Conservation (phyloP, 1,140 invertebrate species). For the Steinernema feltiae region DNA sequence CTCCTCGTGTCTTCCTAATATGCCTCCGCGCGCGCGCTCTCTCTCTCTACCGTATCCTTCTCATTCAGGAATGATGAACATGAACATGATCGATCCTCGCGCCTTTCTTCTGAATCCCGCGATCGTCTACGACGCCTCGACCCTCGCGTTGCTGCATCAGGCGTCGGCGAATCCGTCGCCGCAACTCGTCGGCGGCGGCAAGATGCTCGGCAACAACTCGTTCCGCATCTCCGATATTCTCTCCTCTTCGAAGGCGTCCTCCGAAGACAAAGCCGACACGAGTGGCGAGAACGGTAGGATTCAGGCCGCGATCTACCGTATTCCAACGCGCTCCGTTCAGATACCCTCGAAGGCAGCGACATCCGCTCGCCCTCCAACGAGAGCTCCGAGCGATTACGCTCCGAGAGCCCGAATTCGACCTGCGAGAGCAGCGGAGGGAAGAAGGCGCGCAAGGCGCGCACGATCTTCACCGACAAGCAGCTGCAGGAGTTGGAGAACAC, state of each 20-base stretch:
- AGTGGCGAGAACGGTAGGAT: conserved; percentile 3
- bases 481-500: conserved; percentile 83
- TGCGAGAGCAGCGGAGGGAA: conserved; percentile 62
- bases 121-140: conserved; percentile 7
- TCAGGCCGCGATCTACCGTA: not conserved
- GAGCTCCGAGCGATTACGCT: not conserved
- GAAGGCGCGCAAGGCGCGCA: conserved; percentile 92
- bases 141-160: not conserved
- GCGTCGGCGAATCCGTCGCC: not conserved
- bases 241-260: not conserved
- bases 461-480: conserved; percentile 96
- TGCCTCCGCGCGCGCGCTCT: not conserved
- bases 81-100: not conserved
- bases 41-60: not conserved
- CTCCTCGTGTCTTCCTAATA: not conserved
- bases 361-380: not conserved
- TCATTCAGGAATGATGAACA: not conserved
- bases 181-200: not conserved
- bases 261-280: not conserved
- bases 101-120: not conserved
- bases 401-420: not conserved
- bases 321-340: not conserved
- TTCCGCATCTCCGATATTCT: not conserved
- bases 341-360: not conserved
- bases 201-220: not conserved